phyloP scores from a whole-genome alignment of 2,888 invertebrate species.

The Dolichomitus sp. region DNA sequence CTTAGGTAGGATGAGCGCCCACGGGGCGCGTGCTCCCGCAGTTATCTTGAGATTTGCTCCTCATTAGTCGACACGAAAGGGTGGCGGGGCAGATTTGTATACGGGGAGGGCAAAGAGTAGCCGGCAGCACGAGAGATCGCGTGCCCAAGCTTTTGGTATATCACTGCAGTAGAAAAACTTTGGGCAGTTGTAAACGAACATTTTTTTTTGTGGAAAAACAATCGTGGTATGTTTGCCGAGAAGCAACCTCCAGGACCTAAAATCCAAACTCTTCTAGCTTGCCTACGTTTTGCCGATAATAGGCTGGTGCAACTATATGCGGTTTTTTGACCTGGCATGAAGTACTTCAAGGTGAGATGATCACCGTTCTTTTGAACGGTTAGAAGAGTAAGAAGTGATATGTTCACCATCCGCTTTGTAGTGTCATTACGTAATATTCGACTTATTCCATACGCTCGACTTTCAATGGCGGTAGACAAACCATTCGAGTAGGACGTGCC shows the following conservation, averaged over 20 bases:
- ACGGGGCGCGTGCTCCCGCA: constrained; percentile 76
- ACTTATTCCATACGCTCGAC: background rate
- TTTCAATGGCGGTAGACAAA: background rate
- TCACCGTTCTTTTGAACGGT: background rate
- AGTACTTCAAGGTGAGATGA: background rate
- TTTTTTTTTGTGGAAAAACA: constrained; percentile 65
- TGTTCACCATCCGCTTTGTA: background rate
- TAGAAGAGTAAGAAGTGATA: background rate
- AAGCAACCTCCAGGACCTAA: constrained; percentile 62
- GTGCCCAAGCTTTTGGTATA: constrained; percentile 37
- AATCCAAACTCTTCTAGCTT: constrained; percentile 36
- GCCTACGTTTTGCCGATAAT: constrained; percentile 33
- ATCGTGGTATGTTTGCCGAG: constrained; percentile 65
- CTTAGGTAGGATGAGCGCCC: constrained; percentile 62
- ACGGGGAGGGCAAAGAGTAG: constrained; percentile 43
- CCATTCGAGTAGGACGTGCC: background rate
- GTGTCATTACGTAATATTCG: background rate
- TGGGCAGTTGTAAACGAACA: constrained; percentile 36
- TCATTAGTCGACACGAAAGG: constrained; percentile 77
- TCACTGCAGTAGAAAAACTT: constrained; percentile 24
- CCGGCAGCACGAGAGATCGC: constrained; percentile 50
- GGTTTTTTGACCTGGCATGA: constrained; percentile 27
- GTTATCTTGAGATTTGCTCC: constrained; percentile 83
- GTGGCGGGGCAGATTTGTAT: constrained; percentile 66
- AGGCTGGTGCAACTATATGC: constrained; percentile 35